phyloP scores from a whole-genome alignment of 2,888 invertebrate species.

The Zygothrica quintamaculata region DNA sequence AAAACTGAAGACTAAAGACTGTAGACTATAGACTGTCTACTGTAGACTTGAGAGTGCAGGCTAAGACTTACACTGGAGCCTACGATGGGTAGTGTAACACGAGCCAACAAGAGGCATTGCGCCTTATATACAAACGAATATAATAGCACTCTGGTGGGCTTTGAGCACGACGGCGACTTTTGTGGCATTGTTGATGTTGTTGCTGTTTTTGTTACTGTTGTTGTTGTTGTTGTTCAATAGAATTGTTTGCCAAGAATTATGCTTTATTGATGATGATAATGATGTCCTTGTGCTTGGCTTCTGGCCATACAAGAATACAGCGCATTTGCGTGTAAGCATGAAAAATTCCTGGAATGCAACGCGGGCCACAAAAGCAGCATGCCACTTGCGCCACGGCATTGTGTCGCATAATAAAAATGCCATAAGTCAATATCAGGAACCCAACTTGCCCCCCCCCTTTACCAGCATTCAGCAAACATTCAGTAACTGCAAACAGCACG shows the following conservation, averaged over 20 bases:
- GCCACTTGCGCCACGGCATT: constrained; percentile 7
- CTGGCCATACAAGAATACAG: constrained; percentile 5
- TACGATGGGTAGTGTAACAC: constrained; percentile 71
- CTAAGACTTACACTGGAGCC: constrained; percentile 3
- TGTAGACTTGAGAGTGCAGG: constrained; percentile 6
- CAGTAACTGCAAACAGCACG: neutral
- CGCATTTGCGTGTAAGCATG: constrained; percentile 56
- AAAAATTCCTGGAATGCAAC: constrained; percentile 72
- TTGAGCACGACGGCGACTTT: constrained; percentile 47
- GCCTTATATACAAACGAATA: constrained; percentile 3
- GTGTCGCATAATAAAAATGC: constrained; percentile 74
- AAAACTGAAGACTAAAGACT: constrained; percentile 1
- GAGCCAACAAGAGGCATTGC: constrained; percentile 68
- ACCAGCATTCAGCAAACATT: too few relatives aligned
- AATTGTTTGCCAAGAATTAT: constrained; percentile 81
- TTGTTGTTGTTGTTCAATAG: constrained; percentile 76
- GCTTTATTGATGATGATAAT: constrained; percentile 81
- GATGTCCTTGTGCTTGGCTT: constrained; percentile 72
- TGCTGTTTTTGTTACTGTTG: constrained; percentile 15
- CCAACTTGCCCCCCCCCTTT: neutral
- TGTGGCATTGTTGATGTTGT: constrained; percentile 35
- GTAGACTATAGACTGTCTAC: neutral
- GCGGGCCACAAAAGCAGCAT: constrained; percentile 33
- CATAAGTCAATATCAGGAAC: constrained; percentile 76
- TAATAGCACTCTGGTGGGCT: constrained; percentile 67